Percentiles rank a stretch among this genome's conserved stretches.
These are phyloP conservation scores for Dromas ardeola DNA, from an alignment of 2,113 vertebrate genomes.

Conservation along the genomic window DNA sequence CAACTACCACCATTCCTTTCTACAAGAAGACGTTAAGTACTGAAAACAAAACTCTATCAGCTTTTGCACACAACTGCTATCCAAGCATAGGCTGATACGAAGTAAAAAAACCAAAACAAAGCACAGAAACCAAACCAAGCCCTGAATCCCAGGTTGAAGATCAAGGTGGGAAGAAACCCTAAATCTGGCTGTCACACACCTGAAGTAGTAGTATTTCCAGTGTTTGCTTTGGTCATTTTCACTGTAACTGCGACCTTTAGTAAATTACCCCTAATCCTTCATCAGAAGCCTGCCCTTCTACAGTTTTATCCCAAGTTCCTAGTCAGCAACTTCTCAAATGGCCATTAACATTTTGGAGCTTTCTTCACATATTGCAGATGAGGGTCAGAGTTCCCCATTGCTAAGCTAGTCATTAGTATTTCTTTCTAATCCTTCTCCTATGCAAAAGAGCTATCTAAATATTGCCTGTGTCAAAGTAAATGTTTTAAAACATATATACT, in stretches of 20 bases:
- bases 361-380: background rate
- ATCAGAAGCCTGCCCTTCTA: background rate
- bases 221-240: background rate
- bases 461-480: background rate
- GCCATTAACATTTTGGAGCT: background rate
- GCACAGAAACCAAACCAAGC: background rate
- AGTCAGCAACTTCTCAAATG: background rate
- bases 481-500: background rate
- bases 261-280: background rate
- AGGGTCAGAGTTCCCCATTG: background rate
- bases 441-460: background rate
- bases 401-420: background rate
- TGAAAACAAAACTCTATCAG: background rate
- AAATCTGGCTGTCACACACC: background rate
- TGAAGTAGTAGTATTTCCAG: background rate
- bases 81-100: background rate
- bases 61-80: background rate
- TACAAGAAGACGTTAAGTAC: background rate
- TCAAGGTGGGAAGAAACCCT: background rate
- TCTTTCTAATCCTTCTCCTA: background rate
- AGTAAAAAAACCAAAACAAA: background rate
- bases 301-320: background rate
- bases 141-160: background rate
- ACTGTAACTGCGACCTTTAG: background rate
- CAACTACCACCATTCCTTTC: background rate